These are phyloP conservation scores for Synanthedon myopaeformis DNA, from an alignment of 2,888 invertebrate species.

Conservation along the genomic window DNA sequence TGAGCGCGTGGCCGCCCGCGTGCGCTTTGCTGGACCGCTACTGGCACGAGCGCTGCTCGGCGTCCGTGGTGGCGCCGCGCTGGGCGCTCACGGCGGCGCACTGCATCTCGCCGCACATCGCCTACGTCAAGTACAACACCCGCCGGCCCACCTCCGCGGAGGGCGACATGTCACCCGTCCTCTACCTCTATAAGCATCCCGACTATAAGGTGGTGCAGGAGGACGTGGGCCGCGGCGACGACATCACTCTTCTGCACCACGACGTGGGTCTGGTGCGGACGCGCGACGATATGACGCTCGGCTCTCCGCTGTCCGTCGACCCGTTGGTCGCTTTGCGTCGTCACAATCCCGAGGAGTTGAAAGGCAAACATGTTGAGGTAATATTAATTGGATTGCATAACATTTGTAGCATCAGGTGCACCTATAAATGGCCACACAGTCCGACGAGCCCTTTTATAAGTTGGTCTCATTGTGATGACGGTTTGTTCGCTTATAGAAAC, in stretches of 20 bases:
- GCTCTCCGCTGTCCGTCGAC: constrained; percentile 7
- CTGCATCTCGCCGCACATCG: constrained; percentile 34
- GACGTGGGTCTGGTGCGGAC: constrained; percentile 53
- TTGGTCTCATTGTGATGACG: too few relatives aligned
- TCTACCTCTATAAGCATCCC: constrained; percentile 43
- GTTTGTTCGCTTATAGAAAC: too few relatives aligned
- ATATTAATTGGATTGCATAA: too few relatives aligned
- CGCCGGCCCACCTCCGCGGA: constrained; percentile 19
- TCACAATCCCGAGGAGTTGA: constrained; percentile 22
- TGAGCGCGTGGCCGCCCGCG: constrained; percentile 1
- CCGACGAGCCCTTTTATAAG: too few relatives aligned
- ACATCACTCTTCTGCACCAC: constrained; percentile 47
- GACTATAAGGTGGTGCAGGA: constrained; percentile 35
- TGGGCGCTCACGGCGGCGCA: constrained; percentile 59
- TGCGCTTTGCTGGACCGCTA: constrained; percentile 38
- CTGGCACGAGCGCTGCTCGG: constrained; percentile 40
- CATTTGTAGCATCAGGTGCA: too few relatives aligned
- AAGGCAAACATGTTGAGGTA: constrained; percentile 27
- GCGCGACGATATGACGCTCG: constrained; percentile 25
- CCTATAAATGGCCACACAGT: too few relatives aligned
- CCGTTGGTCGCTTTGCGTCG: constrained; percentile 17
- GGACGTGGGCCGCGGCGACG: constrained; percentile 36
- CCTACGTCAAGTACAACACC: constrained; percentile 44
- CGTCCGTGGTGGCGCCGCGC: constrained; percentile 30
- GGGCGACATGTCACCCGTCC: constrained; percentile 27